Evolutionary conservation across 2,113 vertebrate genomes (phyloP), one percentile per base, ranked within the genome.

Genomic region (Poicephalus meyeri): DNA sequence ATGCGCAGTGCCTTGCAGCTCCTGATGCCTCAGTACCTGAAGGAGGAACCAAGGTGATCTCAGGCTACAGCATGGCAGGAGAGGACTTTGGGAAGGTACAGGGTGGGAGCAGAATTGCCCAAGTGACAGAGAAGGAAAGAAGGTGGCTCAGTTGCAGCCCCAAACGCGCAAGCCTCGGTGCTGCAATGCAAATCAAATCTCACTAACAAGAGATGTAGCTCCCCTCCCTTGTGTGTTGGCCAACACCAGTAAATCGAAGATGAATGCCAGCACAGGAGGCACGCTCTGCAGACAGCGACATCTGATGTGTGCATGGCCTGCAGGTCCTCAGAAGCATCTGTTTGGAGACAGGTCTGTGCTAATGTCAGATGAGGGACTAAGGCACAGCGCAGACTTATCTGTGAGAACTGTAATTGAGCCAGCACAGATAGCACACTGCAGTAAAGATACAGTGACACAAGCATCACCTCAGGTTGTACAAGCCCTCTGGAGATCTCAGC

Each of bases 401-500:
- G 83, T 0, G 1, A 78, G 52, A 72, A 39, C 70, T 25, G 80
- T 90, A 91, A 95, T 46, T 55, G 89, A 91, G 41, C 7, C 37
- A 79, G 84, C 65, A 80, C 47, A 81, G 94, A 79, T 35, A 94
- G 77, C 84, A 82, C 91, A 81, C 53, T 29, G 63, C 73, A 65
- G 81, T 13, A 53, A 80, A 95, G 94, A 87, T 26, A 91, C 49
- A 70, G 84, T 16, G 80, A 87, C 93, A 89, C 20, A 50, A 72
- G 87, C 2, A 2, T 91, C 89, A 96, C 78, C 78, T 91, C 13
- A 3, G 93, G 80, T 92, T 84, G 86, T 60, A 87, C 73, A 56
- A 95, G 46, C 58, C 81, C 94, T 87, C 89, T 1, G 8, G 93
- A 94, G 94, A 97, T 74, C 89, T 93, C 85, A 49, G 93, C 74